Conservation (phyloP, 2,113 vertebrate species). For the Sinosuthora webbiana region DNA sequence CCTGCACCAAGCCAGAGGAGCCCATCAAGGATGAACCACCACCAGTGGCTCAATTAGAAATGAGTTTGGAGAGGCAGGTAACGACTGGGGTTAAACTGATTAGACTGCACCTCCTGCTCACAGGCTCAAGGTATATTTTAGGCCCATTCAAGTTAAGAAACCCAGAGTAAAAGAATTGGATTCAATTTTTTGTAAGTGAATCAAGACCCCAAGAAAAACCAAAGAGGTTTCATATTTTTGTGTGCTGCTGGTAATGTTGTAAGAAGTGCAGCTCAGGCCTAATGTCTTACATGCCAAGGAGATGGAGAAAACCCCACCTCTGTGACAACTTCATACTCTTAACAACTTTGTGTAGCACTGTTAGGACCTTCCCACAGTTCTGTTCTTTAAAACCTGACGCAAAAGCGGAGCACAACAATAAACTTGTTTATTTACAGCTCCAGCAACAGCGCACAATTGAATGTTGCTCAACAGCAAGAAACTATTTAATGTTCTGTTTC, state of each 20-base stretch:
- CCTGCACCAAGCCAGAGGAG: neutral
- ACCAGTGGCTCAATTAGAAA: neutral
- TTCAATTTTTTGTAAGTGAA: neutral
- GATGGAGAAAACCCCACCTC: neutral
- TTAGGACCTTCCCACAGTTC: neutral
- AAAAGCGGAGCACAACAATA: neutral
- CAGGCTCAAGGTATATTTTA: neutral
- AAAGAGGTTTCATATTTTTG: neutral
- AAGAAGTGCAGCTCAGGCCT: neutral
- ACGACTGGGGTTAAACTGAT: neutral
- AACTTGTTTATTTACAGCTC: neutral
- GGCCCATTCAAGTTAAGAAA: neutral
- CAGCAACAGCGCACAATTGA: neutral
- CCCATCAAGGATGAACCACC: neutral
- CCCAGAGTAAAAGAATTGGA: neutral
- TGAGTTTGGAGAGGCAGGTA: neutral
- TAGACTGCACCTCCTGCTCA: neutral
- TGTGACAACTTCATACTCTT: neutral
- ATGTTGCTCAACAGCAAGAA: neutral
- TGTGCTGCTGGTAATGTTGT: neutral
- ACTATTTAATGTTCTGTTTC: constrained; percentile 20
- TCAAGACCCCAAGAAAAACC: neutral
- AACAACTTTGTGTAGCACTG: neutral
- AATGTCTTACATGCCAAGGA: neutral
- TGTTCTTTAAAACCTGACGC: neutral